Evolutionary conservation across 2,888 invertebrate species (phyloP).

Genomic region (Pseudococcus longispinus): DNA sequence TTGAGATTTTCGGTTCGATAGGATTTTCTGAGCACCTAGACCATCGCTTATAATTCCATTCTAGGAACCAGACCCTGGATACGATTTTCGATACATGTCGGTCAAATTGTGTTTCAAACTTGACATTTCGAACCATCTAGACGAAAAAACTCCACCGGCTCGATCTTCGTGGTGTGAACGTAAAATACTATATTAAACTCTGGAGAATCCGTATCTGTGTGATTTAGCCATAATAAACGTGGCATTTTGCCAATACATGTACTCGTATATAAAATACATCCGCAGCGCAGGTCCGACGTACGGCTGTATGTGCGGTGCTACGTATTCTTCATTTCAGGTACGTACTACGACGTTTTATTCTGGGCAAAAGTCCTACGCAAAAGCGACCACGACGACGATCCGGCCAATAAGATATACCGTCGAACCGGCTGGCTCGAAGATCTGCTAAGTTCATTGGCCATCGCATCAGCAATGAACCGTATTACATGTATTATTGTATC

Average conservation of each 20-base stretch:
- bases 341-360: not conserved
- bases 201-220: not conserved
- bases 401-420: not conserved
- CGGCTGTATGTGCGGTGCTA: not conserved
- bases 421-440: not conserved
- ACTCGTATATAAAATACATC: not conserved
- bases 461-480: not conserved
- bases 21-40: not conserved
- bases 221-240: not conserved
- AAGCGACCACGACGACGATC: not conserved
- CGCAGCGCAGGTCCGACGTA: no score
- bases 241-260: not conserved
- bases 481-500: slow-evolving; percentile 16
- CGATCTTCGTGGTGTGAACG: not conserved
- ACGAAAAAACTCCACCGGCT: not conserved
- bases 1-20: not conserved
- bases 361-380: slow-evolving; percentile 4
- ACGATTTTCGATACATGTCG: not conserved
- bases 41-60: not conserved
- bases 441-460: not conserved
- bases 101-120: not conserved
- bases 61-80: not conserved
- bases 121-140: not conserved
- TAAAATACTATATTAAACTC: not conserved
- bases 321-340: not conserved